These are phyloP conservation scores for Eufriesea mexicana DNA, from an alignment of 1,140 invertebrate genomes.

Conservation along the genomic window DNA sequence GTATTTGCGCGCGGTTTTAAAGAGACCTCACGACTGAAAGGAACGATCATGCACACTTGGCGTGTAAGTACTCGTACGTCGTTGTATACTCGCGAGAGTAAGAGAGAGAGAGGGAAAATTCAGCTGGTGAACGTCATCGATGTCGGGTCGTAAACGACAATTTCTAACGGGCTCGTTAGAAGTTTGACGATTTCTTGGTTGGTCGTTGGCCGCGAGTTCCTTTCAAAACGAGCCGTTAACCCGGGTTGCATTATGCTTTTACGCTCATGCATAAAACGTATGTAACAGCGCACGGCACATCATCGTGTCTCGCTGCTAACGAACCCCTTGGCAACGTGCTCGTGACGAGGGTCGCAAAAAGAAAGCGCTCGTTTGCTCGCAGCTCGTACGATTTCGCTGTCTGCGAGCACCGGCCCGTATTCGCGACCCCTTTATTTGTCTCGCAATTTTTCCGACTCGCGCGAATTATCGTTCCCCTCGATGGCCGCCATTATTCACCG, in stretches of 20 bases:
- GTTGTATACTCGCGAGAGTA: too few relatives aligned
- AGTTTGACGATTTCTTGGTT: conserved; percentile 15
- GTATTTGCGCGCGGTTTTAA: neutral
- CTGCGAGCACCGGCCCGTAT: conserved; percentile 9
- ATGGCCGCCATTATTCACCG: neutral
- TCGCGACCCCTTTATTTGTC: conserved; percentile 27
- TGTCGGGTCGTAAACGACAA: neutral
- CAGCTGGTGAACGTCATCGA: neutral
- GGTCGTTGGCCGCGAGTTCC: neutral
- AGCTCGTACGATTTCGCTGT: conserved; percentile 50
- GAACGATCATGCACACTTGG: too few relatives aligned
- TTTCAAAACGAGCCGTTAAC: conserved; percentile 30
- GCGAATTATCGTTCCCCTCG: neutral
- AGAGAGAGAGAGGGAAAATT: neutral
- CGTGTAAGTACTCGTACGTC: too few relatives aligned
- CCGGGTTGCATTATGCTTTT: conserved; percentile 15
- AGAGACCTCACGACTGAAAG: too few relatives aligned
- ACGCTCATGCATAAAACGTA: conserved; percentile 46
- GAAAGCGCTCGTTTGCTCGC: conserved; percentile 49
- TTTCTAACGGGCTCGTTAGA: neutral
- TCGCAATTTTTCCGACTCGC: neutral
- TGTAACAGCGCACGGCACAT: conserved; percentile 26
- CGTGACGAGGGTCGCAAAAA: conserved; percentile 53
- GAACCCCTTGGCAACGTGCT: conserved; percentile 59
- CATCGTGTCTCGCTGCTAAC: conserved; percentile 49